phyloP scores from a whole-genome alignment of 2,797 vertebrate species.

The Epinephelus malabaricus region DNA sequence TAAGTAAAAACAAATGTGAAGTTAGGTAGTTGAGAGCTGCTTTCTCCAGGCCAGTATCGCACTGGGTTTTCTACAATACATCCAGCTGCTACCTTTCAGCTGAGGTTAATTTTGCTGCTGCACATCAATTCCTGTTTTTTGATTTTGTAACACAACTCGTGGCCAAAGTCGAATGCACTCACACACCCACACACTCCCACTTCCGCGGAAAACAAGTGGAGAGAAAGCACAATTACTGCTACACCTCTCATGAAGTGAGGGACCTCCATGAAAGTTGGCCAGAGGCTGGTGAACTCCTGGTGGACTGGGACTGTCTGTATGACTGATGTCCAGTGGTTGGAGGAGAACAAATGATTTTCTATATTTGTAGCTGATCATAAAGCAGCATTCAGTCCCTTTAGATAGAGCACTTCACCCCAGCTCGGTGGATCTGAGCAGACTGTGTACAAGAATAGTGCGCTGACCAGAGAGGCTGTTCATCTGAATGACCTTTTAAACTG shows the following conservation, averaged over 20 bases:
- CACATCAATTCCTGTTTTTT: constrained; percentile 55
- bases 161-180: constrained; percentile 20
- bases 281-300: constrained; percentile 62
- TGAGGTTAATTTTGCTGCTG: constrained; percentile 46
- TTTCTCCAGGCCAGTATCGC: constrained; percentile 2
- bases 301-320: constrained; percentile 65
- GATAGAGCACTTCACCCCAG: constrained; percentile 16
- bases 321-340: constrained; percentile 65
- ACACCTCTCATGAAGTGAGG: constrained; percentile 44
- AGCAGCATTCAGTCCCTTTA: constrained; percentile 28
- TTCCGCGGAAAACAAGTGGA: constrained; percentile 3
- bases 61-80: background rate
- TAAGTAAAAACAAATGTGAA: constrained; percentile 19
- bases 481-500: constrained; percentile 13
- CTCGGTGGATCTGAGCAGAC: constrained; percentile 23
- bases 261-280: constrained; percentile 62
- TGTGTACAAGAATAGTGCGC: constrained; percentile 23
- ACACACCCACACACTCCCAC: constrained; percentile 12
- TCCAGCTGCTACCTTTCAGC: constrained; percentile 25
- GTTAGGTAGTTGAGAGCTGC: background rate
- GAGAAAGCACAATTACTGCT: constrained; percentile 58
- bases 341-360: constrained; percentile 72
- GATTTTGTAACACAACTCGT: constrained; percentile 44
- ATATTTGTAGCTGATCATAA: constrained; percentile 65
- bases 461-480: constrained; percentile 22